Percentiles rank a stretch among this genome's conserved stretches.
phyloP scores from a whole-genome alignment of 2,797 vertebrate species.

The Enteromius thamalakanensis region DNA sequence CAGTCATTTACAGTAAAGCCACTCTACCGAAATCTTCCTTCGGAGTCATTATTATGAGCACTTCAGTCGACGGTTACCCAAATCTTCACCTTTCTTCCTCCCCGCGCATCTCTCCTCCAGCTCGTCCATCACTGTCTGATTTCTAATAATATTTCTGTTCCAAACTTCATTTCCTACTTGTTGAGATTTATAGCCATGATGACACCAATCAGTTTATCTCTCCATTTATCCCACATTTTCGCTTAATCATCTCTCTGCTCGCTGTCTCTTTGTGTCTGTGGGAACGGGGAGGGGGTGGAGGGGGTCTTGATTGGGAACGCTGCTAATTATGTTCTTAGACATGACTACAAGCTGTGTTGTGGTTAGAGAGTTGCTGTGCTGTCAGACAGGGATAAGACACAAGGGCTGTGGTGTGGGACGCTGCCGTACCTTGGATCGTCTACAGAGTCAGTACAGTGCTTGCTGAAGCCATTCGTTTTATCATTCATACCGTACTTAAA shows the following conservation, averaged over 20 bases:
- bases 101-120: slow-evolving; percentile 60
- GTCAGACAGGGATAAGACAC: slow-evolving; percentile 65
- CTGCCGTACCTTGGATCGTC: background rate
- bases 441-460: slow-evolving; percentile 2
- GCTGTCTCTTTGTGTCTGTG: slow-evolving; percentile 71
- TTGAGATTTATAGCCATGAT: slow-evolving; percentile 85
- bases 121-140: slow-evolving; percentile 87
- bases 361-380: slow-evolving; percentile 68
- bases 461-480: background rate
- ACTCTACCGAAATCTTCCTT: background rate
- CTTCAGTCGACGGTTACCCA: background rate
- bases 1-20: background rate
- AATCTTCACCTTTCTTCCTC: slow-evolving; percentile 34
- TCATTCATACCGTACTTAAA: background rate
- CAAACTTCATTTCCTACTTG: slow-evolving; percentile 83
- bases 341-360: slow-evolving; percentile 67
- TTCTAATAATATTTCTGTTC: slow-evolving; percentile 87
- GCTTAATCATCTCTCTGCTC: slow-evolving; percentile 77
- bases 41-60: slow-evolving; percentile 11
- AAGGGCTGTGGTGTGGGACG: slow-evolving; percentile 12
- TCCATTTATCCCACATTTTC: slow-evolving; percentile 83
- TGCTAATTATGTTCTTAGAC: slow-evolving; percentile 76
- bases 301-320: slow-evolving; percentile 72
- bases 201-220: slow-evolving; percentile 88
- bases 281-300: slow-evolving; percentile 47